These are phyloP conservation scores for Limenitis arthemis DNA, from an alignment of 2,888 invertebrate genomes.

Conservation along the genomic window DNA sequence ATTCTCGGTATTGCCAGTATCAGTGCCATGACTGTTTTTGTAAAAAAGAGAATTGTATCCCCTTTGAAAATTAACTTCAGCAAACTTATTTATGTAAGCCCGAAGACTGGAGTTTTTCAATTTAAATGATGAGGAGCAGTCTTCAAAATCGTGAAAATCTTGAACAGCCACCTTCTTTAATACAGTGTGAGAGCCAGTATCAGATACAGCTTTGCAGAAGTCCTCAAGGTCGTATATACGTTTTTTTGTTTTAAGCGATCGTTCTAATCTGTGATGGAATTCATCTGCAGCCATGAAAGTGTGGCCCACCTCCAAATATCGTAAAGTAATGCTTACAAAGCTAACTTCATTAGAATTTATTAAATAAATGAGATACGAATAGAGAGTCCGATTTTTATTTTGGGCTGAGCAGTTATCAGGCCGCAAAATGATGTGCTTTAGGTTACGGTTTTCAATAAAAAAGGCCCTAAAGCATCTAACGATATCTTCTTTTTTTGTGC, in stretches of 20 bases:
- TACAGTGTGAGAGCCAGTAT: slow-evolving; percentile 19
- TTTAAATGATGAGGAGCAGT: slow-evolving; percentile 27
- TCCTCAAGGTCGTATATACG: slow-evolving; percentile 14
- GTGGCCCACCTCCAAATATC: slow-evolving; percentile 27
- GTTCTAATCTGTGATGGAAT: slow-evolving; percentile 35
- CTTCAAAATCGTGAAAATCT: slow-evolving; percentile 21
- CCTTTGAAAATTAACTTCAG: slow-evolving; percentile 13
- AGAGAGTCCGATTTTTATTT: slow-evolving; percentile 2
- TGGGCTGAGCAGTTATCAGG: slow-evolving; percentile 11
- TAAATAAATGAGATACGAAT: too few relatives aligned
- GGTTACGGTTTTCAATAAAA: slow-evolving; percentile 25
- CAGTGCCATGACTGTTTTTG: slow-evolving; percentile 9
- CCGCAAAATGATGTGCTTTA: slow-evolving; percentile 14
- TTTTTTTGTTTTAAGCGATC: slow-evolving; percentile 26
- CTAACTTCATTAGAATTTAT: slow-evolving; percentile 14
- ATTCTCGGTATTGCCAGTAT: too few relatives aligned
- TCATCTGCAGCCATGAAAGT: slow-evolving; percentile 35
- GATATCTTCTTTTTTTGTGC: slow-evolving; percentile 32
- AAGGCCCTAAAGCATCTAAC: slow-evolving; percentile 27
- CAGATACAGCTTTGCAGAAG: slow-evolving; percentile 11
- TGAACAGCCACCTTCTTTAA: slow-evolving; percentile 25
- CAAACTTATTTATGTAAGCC: slow-evolving; percentile 15
- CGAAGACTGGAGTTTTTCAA: slow-evolving; percentile 19
- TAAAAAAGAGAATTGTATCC: slow-evolving; percentile 14
- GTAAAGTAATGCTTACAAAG: slow-evolving; percentile 16